Conservation (phyloP, 2,797 vertebrate genomes). For the Lepilemur septentrionalis region DNA sequence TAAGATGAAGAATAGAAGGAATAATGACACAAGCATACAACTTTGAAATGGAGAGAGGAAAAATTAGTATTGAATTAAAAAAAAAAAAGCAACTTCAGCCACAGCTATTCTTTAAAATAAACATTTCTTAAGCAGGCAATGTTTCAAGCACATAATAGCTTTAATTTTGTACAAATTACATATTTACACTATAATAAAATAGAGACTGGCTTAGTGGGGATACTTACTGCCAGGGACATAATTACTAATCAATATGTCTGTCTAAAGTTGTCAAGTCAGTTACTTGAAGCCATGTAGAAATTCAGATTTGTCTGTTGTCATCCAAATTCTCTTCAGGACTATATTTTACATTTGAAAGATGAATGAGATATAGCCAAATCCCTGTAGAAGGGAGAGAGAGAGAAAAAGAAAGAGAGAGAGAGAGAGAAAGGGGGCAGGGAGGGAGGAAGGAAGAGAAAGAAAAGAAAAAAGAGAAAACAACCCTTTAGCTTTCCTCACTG, state of each 20-base stretch:
- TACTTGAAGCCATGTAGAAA: slow-evolving; percentile 55
- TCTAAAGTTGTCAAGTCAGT: slow-evolving; percentile 57
- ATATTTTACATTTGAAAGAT: slow-evolving; percentile 32
- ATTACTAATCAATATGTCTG: slow-evolving; percentile 72
- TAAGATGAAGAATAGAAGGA: background rate
- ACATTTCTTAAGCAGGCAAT: slow-evolving; percentile 40
- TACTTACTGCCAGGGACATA: slow-evolving; percentile 56
- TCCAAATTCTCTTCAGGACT: slow-evolving; percentile 39
- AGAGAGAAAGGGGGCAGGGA: too few species aligned
- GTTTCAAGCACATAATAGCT: slow-evolving; percentile 47
- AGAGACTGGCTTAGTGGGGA: slow-evolving; percentile 49
- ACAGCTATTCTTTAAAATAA: slow-evolving; percentile 28
- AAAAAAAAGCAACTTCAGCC: background rate
- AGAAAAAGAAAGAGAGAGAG: too few species aligned
- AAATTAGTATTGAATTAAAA: background rate
- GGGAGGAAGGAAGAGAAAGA: too few species aligned
- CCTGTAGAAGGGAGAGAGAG: too few species aligned
- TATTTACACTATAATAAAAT: slow-evolving; percentile 71
- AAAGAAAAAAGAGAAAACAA: background rate
- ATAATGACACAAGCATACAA: background rate
- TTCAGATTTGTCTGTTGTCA: slow-evolving; percentile 36
- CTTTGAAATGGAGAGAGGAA: background rate
- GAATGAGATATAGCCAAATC: background rate
- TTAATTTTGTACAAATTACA: slow-evolving; percentile 69
- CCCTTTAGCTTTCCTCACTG: background rate